These are phyloP conservation scores for Bombyx huttoni DNA, from an alignment of 2,888 invertebrate genomes.

Conservation along the genomic window DNA sequence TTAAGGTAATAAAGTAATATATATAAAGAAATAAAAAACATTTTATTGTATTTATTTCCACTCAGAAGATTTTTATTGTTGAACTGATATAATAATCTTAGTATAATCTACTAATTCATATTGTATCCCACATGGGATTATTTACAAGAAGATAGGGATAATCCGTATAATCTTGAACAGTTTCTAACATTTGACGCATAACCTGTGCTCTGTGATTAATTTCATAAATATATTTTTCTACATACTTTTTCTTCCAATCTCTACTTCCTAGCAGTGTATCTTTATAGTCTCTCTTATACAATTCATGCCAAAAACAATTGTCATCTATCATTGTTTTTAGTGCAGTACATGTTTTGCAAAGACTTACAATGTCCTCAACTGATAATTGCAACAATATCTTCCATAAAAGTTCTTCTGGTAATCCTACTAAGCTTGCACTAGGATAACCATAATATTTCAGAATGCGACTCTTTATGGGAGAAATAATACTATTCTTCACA, in stretches of 20 bases:
- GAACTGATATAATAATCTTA: no score
- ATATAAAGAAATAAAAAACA: no score
- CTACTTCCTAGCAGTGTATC: slow-evolving; percentile 11
- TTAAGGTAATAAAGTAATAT: no score
- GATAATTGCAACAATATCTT: slow-evolving; percentile 38
- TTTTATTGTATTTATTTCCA: no score
- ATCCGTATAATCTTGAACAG: slow-evolving; percentile 45
- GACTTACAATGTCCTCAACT: slow-evolving; percentile 31
- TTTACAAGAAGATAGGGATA: slow-evolving; percentile 46
- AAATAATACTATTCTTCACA: slow-evolving; percentile 67
- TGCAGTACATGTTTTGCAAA: slow-evolving; percentile 39
- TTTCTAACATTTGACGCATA: slow-evolving; percentile 17
- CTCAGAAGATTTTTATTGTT: no score
- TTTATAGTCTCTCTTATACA: slow-evolving; percentile 43
- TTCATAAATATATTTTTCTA: slow-evolving; percentile 21
- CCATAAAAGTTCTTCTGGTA: slow-evolving; percentile 52
- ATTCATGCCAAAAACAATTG: slow-evolving; percentile 44
- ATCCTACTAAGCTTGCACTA: slow-evolving; percentile 54
- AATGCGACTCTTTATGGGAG: slow-evolving; percentile 70
- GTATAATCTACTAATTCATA: slow-evolving; percentile 3
- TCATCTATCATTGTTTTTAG: slow-evolving; percentile 31
- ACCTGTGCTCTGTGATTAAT: slow-evolving; percentile 7
- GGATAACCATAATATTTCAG: slow-evolving; percentile 55
- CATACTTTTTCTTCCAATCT: slow-evolving; percentile 42
- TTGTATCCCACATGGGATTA: slow-evolving; percentile 47